Percentiles rank a stretch among this genome's conserved stretches.
These are phyloP conservation scores for Capreolus pygargus DNA, from an alignment of 2,113 vertebrate species.

Conservation along the genomic window DNA sequence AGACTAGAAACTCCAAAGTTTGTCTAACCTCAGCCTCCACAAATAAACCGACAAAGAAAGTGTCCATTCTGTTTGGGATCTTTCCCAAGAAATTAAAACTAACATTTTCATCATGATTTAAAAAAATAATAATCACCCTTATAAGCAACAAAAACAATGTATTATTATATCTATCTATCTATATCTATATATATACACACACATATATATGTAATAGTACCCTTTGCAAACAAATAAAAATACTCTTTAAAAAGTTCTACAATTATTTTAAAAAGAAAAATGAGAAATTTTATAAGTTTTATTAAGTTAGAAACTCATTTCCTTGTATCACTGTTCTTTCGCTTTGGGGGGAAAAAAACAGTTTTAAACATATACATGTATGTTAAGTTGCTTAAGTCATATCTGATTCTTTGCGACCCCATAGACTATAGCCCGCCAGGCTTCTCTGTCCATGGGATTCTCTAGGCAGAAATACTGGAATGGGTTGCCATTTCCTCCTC, in stretches of 20 bases:
- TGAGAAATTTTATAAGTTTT: background rate
- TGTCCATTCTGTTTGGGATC: background rate
- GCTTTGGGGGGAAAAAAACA: background rate
- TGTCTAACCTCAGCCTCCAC: background rate
- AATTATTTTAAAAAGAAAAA: background rate
- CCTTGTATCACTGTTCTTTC: background rate
- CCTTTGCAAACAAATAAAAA: background rate
- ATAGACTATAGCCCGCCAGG: background rate
- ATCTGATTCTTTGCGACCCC: accelerated
- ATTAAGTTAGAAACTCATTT: background rate
- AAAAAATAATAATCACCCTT: background rate
- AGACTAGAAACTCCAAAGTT: background rate
- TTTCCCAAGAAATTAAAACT: background rate
- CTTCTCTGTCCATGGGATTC: background rate
- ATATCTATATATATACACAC: background rate
- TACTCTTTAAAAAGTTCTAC: background rate
- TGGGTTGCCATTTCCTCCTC: background rate
- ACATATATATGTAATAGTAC: background rate
- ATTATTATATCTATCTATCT: background rate
- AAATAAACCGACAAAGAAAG: background rate
- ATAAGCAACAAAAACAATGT: background rate
- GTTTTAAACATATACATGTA: background rate
- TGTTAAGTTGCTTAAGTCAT: background rate
- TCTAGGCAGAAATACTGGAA: background rate
- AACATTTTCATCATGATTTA: background rate